Evolutionary conservation across 2,888 invertebrate species (phyloP).

Genomic region (Apotomis betuletana): DNA sequence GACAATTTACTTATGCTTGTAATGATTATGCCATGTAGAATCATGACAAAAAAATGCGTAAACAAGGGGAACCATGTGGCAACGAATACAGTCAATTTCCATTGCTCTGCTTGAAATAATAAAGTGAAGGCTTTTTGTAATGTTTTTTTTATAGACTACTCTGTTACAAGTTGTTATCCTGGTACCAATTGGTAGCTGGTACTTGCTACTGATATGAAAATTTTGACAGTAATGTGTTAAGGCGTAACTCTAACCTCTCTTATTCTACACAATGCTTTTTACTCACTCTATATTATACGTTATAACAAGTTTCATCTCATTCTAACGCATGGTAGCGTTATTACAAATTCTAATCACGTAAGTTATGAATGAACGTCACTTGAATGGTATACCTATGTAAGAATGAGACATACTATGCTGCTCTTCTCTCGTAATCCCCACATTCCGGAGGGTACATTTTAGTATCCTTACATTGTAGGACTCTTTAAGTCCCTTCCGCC

Average conservation of each 20-base stretch:
- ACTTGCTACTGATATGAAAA: background rate
- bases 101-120: no score
- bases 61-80: no score
- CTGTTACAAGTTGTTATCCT: background rate
- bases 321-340: background rate
- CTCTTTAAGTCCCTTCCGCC: constrained; percentile 56
- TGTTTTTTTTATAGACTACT: no score
- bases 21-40: no score
- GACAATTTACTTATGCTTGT: no score
- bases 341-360: background rate
- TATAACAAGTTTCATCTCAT: background rate
- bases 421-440: constrained; percentile 8
- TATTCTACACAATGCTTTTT: background rate
- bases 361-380: constrained; percentile 7
- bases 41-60: no score
- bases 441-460: background rate
- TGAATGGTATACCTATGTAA: background rate
- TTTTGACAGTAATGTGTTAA: no score
- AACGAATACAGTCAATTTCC: no score
- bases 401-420: constrained; percentile 3
- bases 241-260: no score
- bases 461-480: constrained; percentile 14
- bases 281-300: no score
- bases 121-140: no score
- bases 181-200: background rate